phyloP scores from a whole-genome alignment of 1,140 invertebrate genomes.

The Probaryconus sp. region DNA sequence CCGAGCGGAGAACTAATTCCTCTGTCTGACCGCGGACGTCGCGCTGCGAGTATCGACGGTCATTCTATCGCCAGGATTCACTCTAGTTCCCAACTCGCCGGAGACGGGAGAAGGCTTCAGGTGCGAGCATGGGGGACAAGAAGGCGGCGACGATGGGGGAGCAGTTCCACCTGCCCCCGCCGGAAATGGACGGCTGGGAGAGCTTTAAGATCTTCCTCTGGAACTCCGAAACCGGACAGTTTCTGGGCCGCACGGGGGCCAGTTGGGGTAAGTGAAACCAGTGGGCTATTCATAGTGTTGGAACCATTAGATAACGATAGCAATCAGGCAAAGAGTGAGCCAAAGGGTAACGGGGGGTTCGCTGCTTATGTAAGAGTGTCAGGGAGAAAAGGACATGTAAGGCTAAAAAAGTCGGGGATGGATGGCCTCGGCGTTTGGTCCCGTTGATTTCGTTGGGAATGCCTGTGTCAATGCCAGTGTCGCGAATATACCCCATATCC shows the following conservation, averaged over 20 bases:
- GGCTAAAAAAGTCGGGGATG: too few relatives aligned
- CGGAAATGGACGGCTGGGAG: slow-evolving; percentile 90
- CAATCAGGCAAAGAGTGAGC: too few relatives aligned
- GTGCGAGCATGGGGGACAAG: slow-evolving; percentile 83
- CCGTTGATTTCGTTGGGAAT: background rate
- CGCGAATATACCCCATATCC: slow-evolving; percentile 1
- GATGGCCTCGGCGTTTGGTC: background rate
- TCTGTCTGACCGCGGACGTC: slow-evolving; percentile 9
- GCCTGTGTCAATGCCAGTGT: slow-evolving; percentile 30
- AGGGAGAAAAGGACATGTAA: too few relatives aligned
- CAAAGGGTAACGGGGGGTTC: too few relatives aligned
- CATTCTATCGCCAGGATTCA: background rate
- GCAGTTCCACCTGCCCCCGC: slow-evolving; percentile 87
- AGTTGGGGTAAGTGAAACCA: slow-evolving; percentile 97
- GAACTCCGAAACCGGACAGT: slow-evolving; percentile 92
- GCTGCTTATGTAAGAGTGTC: too few relatives aligned
- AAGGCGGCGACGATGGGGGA: slow-evolving; percentile 77
- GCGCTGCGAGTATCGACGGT: slow-evolving; percentile 13
- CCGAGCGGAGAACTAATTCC: slow-evolving; percentile 35
- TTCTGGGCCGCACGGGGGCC: slow-evolving; percentile 90
- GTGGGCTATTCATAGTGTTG: too few relatives aligned
- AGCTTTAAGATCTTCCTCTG: slow-evolving; percentile 90
- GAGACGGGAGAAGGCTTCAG: slow-evolving; percentile 39
- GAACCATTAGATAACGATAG: too few relatives aligned
- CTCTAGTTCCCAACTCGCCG: too few relatives aligned